A percentile compares a stretch with the other conserved stretches of the same genome.
phyloP scores from a whole-genome alignment of 2,888 invertebrate species.

The Lasioglossum zephyrum region DNA sequence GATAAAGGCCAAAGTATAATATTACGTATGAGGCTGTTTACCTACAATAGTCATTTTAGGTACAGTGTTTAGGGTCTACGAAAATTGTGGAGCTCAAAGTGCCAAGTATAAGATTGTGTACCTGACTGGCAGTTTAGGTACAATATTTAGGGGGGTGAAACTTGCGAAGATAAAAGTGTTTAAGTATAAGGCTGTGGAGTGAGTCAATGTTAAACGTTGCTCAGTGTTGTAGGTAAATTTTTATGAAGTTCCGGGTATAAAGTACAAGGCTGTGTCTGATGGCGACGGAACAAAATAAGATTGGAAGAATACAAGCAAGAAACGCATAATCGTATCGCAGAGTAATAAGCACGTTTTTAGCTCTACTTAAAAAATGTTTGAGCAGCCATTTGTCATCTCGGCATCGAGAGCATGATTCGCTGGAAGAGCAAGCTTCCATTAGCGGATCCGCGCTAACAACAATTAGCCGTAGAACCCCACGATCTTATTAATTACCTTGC shows the following conservation, averaged over 20 bases:
- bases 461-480: neutral
- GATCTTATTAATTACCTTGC: neutral
- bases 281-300: neutral
- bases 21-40: too few relatives aligned
- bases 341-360: neutral
- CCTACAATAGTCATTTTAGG: neutral
- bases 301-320: neutral
- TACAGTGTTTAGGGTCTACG: neutral
- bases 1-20: too few relatives aligned
- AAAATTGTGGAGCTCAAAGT: neutral
- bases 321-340: neutral
- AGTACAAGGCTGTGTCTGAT: neutral
- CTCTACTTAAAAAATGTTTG: neutral
- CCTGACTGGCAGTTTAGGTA: too few relatives aligned
- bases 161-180: neutral
- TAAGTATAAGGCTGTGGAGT: neutral
- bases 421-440: neutral
- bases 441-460: neutral
- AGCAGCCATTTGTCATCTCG: neutral
- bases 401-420: neutral
- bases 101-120: neutral
- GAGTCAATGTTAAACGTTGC: neutral
- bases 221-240: neutral
- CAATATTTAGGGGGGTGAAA: accelerated
- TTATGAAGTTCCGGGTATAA: neutral